phyloP scores from a whole-genome alignment of 2,113 vertebrate species.

The Lepidothrix coronata region DNA sequence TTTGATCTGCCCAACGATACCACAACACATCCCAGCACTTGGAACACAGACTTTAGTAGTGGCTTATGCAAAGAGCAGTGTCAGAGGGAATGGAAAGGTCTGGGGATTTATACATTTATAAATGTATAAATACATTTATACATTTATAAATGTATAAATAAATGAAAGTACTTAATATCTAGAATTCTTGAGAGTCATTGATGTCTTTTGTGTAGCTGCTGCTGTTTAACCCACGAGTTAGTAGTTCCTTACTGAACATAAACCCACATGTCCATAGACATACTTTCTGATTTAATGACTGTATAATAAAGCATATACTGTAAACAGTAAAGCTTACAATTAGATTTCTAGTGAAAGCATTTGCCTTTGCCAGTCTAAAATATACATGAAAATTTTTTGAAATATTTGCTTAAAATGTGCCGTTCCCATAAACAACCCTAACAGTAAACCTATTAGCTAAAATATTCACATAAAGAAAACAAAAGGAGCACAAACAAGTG shows the following conservation, averaged over 20 bases:
- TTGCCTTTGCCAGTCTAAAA: background rate
- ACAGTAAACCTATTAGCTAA: background rate
- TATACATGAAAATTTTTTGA: background rate
- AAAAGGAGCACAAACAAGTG: background rate
- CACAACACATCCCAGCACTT: background rate
- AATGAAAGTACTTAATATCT: background rate
- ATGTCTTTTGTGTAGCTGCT: background rate
- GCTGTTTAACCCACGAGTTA: background rate
- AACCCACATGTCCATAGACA: background rate
- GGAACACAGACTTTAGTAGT: background rate
- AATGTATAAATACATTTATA: background rate
- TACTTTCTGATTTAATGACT: background rate
- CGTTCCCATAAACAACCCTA: background rate
- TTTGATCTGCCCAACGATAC: background rate
- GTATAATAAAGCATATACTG: background rate
- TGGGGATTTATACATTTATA: background rate
- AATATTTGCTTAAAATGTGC: background rate
- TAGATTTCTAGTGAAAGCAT: background rate
- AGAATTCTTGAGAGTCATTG: background rate
- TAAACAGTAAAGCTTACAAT: background rate
- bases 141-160: background rate
- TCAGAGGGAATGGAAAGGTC: background rate
- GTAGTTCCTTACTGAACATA: background rate
- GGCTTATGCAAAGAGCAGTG: background rate
- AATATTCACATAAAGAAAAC: slow-evolving; percentile 23